Evolutionary conservation across 2,113 vertebrate genomes (phyloP), one percentile per base, ranked within the genome.

Genomic region (Pteronura brasiliensis): DNA sequence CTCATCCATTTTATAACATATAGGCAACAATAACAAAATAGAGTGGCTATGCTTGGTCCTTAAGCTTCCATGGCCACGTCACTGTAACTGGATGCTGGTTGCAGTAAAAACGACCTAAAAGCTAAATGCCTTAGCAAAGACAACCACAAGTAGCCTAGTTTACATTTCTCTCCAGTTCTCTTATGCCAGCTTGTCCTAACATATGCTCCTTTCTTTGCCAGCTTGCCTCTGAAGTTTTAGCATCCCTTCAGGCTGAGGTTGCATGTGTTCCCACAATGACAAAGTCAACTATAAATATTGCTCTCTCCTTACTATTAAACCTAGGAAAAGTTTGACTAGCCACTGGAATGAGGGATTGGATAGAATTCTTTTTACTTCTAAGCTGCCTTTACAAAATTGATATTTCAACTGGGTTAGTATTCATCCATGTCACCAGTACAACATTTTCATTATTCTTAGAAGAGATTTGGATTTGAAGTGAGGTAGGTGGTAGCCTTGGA

Each of bases 271-370:
- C 65, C 81, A 95, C 90, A 86, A 87, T 82, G 90, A 86, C 42
- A 95, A 95, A 93, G 52, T 90, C 81, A 87, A 82, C 49, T 69
- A 67, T 83, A 76, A 96, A 90, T 55, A 97, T 52, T 95, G 67
- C 39, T 74, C 47, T 76, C 77, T 82, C n/a, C 27, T 81, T 77
- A 42, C 74, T 69, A 44, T 83, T 90, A 93, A 93, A 63, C 36
- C 29, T 93, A 63, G 69, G 69, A 61, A 76, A 76, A 34, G 14
- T 86, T 69, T 86, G 47, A 93, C n/a, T 86, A 87, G n/a, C 42
- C n/a, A 93, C 20, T 25, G 59, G 57, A 85, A 71, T 27, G 57
- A 95, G 18, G 36, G 89, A 84, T 92, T 92, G 29, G 23, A 76
- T 47, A 90, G 49, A 90, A 61, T 52, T 84, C 2, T 18, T 89